These are phyloP conservation scores for Rhinoptilus africanus DNA, from an alignment of 2,113 vertebrate genomes.

Conservation along the genomic window DNA sequence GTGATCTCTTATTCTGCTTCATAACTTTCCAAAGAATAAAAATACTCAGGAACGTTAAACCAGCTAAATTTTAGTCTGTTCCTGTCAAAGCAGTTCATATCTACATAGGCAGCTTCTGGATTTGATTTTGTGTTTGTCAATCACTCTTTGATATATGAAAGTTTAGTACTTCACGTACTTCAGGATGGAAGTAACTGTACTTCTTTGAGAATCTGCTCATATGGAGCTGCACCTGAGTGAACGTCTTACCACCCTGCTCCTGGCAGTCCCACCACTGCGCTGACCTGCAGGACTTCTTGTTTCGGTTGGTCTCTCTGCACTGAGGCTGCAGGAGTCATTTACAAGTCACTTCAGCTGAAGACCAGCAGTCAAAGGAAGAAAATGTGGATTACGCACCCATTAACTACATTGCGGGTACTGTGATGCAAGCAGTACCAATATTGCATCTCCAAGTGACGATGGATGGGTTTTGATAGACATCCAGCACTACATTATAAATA, in stretches of 20 bases:
- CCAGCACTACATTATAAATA: background rate
- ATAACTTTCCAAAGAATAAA: background rate
- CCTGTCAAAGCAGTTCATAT: background rate
- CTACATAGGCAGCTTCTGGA: background rate
- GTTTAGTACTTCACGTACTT: background rate
- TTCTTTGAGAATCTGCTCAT: background rate
- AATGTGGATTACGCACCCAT: fast-evolving
- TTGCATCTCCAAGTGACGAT: background rate
- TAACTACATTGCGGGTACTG: too few species aligned
- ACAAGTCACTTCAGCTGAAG: background rate
- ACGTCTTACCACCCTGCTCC: background rate
- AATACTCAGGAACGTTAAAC: background rate
- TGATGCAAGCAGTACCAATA: background rate
- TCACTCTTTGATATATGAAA: background rate
- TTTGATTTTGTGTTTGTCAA: background rate
- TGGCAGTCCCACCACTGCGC: fast-evolving
- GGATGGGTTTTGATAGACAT: fast-evolving
- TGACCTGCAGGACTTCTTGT: background rate
- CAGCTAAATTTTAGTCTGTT: background rate
- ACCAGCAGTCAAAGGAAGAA: background rate
- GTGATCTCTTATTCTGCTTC: background rate
- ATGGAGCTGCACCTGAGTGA: background rate
- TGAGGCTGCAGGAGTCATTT: background rate
- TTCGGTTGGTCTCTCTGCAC: background rate
- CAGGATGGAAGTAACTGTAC: background rate